These are phyloP conservation scores for Diplodus puntazzo DNA, from an alignment of 2,797 vertebrate genomes.

Conservation along the genomic window DNA sequence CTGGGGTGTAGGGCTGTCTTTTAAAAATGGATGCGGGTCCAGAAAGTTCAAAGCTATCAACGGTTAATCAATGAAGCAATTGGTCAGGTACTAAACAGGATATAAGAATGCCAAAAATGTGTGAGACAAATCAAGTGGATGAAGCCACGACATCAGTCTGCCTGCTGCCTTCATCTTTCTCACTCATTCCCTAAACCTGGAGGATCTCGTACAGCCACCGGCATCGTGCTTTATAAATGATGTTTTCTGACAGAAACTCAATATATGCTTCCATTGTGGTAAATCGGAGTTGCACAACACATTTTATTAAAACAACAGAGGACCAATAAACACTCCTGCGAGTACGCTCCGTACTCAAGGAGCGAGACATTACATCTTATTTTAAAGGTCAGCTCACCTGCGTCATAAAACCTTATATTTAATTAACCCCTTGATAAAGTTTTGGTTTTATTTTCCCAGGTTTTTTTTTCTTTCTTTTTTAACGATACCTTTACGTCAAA, in stretches of 20 bases:
- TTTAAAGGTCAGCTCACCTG: slow-evolving; percentile 12
- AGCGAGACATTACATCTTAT: slow-evolving; percentile 8
- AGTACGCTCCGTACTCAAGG: slow-evolving; percentile 25
- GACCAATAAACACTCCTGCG: slow-evolving; percentile 24
- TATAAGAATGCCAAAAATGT: slow-evolving; percentile 58
- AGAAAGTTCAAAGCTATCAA: slow-evolving; percentile 67
- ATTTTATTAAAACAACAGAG: slow-evolving; percentile 55
- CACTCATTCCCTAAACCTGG: slow-evolving; percentile 52
- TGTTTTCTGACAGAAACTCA: slow-evolving; percentile 74
- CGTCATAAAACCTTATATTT: background rate
- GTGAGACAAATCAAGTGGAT: slow-evolving; percentile 58
- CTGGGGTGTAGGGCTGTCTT: slow-evolving; percentile 5
- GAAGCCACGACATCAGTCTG: slow-evolving; percentile 18
- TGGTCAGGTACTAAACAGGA: slow-evolving; percentile 64
- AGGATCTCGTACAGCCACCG: slow-evolving; percentile 40
- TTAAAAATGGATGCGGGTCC: slow-evolving; percentile 45
- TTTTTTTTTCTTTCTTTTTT: too few relatives aligned
- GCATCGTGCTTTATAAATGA: slow-evolving; percentile 52
- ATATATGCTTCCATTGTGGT: slow-evolving; percentile 73
- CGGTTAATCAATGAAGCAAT: slow-evolving; percentile 64
- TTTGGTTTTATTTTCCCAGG: background rate
- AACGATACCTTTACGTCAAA: slow-evolving; percentile 9
- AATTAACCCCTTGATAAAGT: background rate
- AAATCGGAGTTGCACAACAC: slow-evolving; percentile 45
- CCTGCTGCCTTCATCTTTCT: slow-evolving; percentile 52